Conservation (phyloP, 2,888 invertebrate genomes). For the Drosophila rubida region DNA sequence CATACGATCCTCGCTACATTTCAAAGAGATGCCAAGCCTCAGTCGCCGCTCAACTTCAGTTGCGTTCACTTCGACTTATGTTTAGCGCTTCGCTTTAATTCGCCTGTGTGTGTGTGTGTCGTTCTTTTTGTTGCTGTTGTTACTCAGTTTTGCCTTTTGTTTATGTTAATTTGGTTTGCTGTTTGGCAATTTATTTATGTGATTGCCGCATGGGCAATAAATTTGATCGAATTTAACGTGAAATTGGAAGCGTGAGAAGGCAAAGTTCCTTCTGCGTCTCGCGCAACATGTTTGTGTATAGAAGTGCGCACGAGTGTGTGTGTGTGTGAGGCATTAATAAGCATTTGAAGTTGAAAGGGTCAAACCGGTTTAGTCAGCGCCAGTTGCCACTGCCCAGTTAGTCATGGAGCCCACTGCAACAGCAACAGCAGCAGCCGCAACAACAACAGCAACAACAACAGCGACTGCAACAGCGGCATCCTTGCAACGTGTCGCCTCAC, state of each 20-base stretch:
- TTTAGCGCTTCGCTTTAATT: conserved; percentile 7
- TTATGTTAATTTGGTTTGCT: conserved; percentile 71
- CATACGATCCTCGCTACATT: conserved; percentile 36
- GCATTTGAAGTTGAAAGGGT: conserved; percentile 77
- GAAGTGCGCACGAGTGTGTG: conserved; percentile 23
- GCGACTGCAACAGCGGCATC: conserved; percentile 43
- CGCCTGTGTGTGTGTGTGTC: background rate
- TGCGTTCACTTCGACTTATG: conserved; percentile 47
- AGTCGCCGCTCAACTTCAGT: conserved; percentile 54
- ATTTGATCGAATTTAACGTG: conserved; percentile 61
- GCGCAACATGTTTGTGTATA: conserved; percentile 27
- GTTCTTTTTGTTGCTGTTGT: conserved; percentile 16
- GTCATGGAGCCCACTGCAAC: conserved; percentile 43
- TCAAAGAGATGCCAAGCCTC: conserved; percentile 21
- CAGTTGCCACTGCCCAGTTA: conserved; percentile 41
- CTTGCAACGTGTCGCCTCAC: conserved; percentile 86
- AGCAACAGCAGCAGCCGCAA: background rate
- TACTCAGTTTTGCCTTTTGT: conserved; percentile 48
- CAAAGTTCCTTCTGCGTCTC: conserved; percentile 34
- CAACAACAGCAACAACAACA: conserved; percentile 34
- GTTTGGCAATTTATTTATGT: conserved; percentile 58
- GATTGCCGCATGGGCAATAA: conserved; percentile 66
- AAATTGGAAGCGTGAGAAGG: conserved; percentile 72
- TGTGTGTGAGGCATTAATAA: conserved; percentile 62
- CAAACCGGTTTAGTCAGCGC: conserved; percentile 79